Conservation (phyloP, 2,888 invertebrate species). For the Diadegma fenestrale region DNA sequence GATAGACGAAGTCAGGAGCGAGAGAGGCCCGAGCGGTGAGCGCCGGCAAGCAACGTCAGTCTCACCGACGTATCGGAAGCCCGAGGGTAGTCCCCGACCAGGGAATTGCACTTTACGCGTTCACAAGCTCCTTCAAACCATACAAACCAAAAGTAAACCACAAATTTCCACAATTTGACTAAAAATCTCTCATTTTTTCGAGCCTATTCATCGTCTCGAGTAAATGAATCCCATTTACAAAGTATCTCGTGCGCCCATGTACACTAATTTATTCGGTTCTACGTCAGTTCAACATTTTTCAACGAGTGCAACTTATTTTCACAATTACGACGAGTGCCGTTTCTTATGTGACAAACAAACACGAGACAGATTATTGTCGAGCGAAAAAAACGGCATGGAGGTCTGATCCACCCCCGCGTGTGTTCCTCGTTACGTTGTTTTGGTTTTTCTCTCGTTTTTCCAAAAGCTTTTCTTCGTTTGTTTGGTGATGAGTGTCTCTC, state of each 20-base stretch:
- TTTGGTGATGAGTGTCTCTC: constrained; percentile 34
- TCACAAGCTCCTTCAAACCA: not conserved
- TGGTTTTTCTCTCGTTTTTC: not conserved
- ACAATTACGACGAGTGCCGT: not conserved
- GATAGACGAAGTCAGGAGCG: constrained; percentile 64
- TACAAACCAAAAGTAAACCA: not conserved
- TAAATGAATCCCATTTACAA: not conserved
- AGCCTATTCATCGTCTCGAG: not conserved
- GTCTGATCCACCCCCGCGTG: constrained; percentile 38
- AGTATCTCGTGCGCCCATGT: not conserved
- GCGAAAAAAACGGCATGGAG: constrained; percentile 43
- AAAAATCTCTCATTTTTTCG: not conserved
- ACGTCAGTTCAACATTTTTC: not conserved
- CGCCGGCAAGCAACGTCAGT: constrained; percentile 69
- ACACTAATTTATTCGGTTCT: not conserved
- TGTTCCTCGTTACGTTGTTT: not conserved
- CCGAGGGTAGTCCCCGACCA: constrained; percentile 67
- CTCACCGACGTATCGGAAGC: constrained; percentile 72
- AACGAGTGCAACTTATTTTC: not conserved
- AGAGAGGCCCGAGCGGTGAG: constrained; percentile 64
- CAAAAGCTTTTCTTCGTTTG: not conserved
- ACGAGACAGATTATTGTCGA: not conserved
- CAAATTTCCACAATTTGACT: not conserved
- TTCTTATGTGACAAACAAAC: not conserved
- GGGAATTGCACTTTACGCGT: constrained; percentile 53